phyloP scores from a whole-genome alignment of 2,797 vertebrate species.

The Gobio occitaniae region DNA sequence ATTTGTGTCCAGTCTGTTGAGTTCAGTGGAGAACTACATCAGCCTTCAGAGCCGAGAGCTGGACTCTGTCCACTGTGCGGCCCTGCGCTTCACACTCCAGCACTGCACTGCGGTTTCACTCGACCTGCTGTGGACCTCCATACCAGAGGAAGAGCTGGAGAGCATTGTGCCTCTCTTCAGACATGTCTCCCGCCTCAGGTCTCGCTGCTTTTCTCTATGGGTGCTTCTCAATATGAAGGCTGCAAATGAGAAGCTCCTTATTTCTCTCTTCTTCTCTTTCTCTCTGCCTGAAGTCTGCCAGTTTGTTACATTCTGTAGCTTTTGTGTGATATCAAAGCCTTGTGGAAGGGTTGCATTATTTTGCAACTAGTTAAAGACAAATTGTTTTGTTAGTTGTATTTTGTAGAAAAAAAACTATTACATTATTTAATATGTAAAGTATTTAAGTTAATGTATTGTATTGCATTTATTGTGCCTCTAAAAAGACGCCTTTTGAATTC shows the following conservation, averaged over 20 bases:
- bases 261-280: no score
- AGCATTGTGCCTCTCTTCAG: slow-evolving; percentile 41
- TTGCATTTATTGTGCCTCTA: no score
- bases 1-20: slow-evolving; percentile 62
- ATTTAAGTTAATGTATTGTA: no score
- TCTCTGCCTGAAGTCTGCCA: no score
- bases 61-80: slow-evolving; percentile 63
- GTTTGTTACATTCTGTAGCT: no score
- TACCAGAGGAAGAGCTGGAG: slow-evolving; percentile 60
- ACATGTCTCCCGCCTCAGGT: slow-evolving; percentile 55
- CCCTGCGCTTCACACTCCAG: slow-evolving; percentile 65
- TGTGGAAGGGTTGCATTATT: no score
- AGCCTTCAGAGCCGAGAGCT: slow-evolving; percentile 65
- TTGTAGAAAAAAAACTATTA: no score
- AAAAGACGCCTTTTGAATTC: neutral
- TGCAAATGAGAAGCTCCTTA: no score
- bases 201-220: neutral
- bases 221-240: neutral
- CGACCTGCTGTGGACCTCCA: slow-evolving; percentile 65
- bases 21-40: slow-evolving; percentile 60
- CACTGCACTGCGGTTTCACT: slow-evolving; percentile 63
- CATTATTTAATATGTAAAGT: no score
- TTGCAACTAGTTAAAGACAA: no score
- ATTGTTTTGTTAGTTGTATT: no score
- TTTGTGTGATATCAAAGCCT: no score